phyloP scores from a whole-genome alignment of 1,140 invertebrate genomes.

The Pantala flavescens region DNA sequence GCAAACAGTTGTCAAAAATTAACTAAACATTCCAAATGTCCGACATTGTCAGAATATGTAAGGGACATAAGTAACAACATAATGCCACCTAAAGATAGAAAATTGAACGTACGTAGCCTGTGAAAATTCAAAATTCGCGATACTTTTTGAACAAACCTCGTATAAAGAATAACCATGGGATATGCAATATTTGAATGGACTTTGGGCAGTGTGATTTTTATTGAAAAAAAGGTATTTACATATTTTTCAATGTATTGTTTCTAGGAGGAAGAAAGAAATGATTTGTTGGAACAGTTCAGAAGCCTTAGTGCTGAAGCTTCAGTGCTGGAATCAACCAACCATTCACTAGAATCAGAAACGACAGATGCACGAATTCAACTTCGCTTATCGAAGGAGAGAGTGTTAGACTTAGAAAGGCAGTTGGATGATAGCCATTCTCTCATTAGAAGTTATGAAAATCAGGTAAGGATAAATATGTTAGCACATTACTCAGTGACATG shows the following conservation, averaged over 20 bases:
- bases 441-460: constrained; percentile 42
- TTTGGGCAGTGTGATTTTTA: too few species aligned
- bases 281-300: constrained; percentile 61
- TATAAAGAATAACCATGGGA: too few species aligned
- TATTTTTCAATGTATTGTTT: constrained; percentile 8
- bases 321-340: constrained; percentile 57
- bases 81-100: too few species aligned
- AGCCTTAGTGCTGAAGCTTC: constrained; percentile 57
- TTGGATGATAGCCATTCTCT: constrained; percentile 39
- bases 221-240: too few species aligned
- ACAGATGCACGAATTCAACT: constrained; percentile 46
- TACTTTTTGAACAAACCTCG: too few species aligned
- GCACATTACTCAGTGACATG: constrained; percentile 12
- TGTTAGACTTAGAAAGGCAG: constrained; percentile 41
- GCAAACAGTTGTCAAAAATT: too few species aligned
- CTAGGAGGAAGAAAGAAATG: constrained; percentile 55
- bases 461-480: constrained; percentile 35
- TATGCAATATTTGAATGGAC: too few species aligned
- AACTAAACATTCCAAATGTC: too few species aligned
- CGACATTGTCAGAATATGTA: too few species aligned
- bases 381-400: constrained; percentile 39
- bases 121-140: too few species aligned
- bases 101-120: too few species aligned
- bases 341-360: constrained; percentile 56
- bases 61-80: too few species aligned